These are phyloP conservation scores for Xenopus petersii DNA, from an alignment of 2,797 vertebrate genomes.

Conservation along the genomic window DNA sequence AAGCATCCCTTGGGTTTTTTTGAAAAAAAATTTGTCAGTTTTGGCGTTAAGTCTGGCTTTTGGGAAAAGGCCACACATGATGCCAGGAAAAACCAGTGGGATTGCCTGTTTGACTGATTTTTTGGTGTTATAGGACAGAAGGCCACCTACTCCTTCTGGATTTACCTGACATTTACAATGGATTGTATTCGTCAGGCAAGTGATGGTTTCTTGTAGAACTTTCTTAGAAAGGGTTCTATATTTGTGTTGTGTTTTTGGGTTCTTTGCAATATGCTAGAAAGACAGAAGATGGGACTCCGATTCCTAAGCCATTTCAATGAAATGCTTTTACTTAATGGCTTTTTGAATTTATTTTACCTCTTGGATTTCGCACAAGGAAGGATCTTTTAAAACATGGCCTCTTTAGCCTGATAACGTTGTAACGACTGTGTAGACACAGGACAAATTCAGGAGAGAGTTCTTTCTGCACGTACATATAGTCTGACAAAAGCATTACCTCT, in stretches of 20 bases:
- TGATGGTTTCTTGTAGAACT: conserved; percentile 63
- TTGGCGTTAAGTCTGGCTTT: conserved; percentile 33
- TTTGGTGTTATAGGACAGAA: conserved; percentile 56
- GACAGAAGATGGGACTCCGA: conserved; percentile 58
- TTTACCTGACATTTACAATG: conserved; percentile 94
- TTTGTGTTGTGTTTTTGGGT: conserved; percentile 55
- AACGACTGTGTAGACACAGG: conserved; percentile 54
- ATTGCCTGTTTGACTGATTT: conserved; percentile 57
- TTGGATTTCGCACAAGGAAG: conserved; percentile 62
- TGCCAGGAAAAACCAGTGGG: conserved; percentile 53
- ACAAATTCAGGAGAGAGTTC: conserved; percentile 47
- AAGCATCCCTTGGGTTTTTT: conserved; percentile 59
- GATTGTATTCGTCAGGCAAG: conserved; percentile 89
- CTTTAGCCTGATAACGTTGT: conserved; percentile 50
- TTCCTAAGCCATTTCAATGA: conserved; percentile 62
- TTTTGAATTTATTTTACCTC: conserved; percentile 61
- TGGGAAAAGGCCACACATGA: conserved; percentile 53
- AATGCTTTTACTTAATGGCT: conserved; percentile 67
- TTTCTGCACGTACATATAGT: conserved; percentile 54
- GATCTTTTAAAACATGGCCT: conserved; percentile 62
- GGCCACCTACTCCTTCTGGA: conserved; percentile 74
- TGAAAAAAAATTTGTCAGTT: conserved; percentile 24
- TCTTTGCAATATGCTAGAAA: conserved; percentile 58
- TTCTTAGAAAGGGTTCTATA: conserved; percentile 63
- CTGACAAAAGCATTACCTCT: conserved; percentile 55